Base-by-base conservation (phyloP, 2,113 vertebrate species). In the Neogale vison region DNA sequence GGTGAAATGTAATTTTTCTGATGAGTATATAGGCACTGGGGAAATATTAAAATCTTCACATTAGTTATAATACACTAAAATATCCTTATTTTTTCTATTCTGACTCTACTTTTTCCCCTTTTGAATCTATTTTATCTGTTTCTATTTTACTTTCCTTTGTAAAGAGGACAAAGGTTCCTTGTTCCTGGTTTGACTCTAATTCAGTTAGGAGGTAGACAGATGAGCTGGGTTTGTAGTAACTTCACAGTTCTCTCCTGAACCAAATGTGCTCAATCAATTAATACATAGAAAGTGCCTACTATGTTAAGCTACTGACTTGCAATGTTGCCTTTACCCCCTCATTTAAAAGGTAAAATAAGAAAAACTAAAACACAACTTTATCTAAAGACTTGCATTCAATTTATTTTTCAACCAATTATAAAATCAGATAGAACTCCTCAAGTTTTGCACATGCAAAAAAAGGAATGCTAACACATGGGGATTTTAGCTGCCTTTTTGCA, bases 321-420 rank as follows among this genome's bases (percentile, higher is more conserved):
- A 17, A 52, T 3, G 1, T 1, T 61, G 2, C 21, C 1, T 3
- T 1, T 45, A 14, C n/a, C 1, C 13, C 3, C 57, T 0, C 13
- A 23, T 23, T 39, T 34, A 45, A 72, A 96, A 85, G 24, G 6
- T 45, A 82, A 94, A 95, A 45, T 77, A 23, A 57, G 1, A 63
- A 76, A 93, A 1, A 71, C 1, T 2, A 42, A 85, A 94, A 95
- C 77, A 39, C 10, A 26, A 2, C 29, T 81, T 20, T 61, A 59
- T 69, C 5, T 36, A 26, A 95, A 79, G 1, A 63, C 2, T 23
- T 21, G 1, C 57, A 23, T 90, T 87, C 15, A 57, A 47, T 69
- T 95, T 87, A 4, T 72, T 80, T 71, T 23, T 36, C 74, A 80
- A 42, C 12, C 5, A 76, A 50, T 24, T 61, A 45, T 12, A 93